These are phyloP conservation scores for Rhagonycha fulva DNA, from an alignment of 2,888 invertebrate species.

Conservation along the genomic window DNA sequence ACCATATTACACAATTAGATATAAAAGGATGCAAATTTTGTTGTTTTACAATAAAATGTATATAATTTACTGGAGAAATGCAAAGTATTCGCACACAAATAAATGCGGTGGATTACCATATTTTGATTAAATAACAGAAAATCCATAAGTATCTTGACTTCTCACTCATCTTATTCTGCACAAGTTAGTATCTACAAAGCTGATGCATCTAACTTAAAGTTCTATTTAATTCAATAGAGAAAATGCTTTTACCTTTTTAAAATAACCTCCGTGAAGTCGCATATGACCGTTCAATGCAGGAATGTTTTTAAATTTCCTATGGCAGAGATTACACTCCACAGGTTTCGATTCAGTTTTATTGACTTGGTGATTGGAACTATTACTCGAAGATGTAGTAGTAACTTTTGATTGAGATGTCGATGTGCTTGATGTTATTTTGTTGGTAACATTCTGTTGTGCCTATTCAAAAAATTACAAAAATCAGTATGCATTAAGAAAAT, in stretches of 20 bases:
- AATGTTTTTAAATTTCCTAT: slow-evolving; percentile 95
- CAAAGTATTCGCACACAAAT: no score
- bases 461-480: slow-evolving; percentile 29
- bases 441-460: slow-evolving; percentile 45
- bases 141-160: no score
- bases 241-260: slow-evolving; percentile 75
- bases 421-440: slow-evolving; percentile 43
- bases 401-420: slow-evolving; percentile 51
- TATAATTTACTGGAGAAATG: no score
- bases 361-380: slow-evolving; percentile 49
- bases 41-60: no score
- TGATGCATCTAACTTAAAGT: not conserved
- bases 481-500: not conserved
- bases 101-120: no score
- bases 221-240: not conserved
- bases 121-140: no score
- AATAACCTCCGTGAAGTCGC: slow-evolving; percentile 96
- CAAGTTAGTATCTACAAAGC: no score
- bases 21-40: no score
- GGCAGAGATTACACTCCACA: slow-evolving; percentile 93
- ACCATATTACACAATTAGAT: no score
- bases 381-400: slow-evolving; percentile 48
- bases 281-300: slow-evolving; percentile 98
- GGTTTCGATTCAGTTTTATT: slow-evolving; percentile 74
- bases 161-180: no score